phyloP scores from a whole-genome alignment of 2,113 vertebrate species.

The Jacana jacana region DNA sequence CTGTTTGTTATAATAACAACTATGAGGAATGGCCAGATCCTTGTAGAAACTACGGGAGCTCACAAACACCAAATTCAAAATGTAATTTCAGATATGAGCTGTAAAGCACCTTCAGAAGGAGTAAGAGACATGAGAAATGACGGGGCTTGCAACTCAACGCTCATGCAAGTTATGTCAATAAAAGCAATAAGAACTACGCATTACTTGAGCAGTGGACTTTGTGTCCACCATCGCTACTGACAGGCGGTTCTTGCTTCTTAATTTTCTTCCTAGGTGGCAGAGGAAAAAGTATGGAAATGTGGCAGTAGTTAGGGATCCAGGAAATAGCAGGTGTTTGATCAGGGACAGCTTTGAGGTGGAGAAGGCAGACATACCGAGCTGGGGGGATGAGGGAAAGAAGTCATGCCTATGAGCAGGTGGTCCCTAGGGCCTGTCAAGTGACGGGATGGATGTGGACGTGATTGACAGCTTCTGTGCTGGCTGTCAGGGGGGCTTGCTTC shows the following conservation, averaged over 20 bases:
- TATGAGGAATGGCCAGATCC: not conserved
- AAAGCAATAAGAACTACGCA: not conserved
- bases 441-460: conserved; percentile 51
- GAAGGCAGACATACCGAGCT: not conserved
- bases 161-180: not conserved
- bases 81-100: not conserved
- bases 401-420: conserved; percentile 51
- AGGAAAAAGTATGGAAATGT: not conserved
- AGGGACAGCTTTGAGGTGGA: conserved; percentile 33
- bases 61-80: not conserved
- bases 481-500: conserved; percentile 65
- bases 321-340: conserved; percentile 21
- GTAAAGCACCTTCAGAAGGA: not conserved
- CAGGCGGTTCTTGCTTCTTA: not conserved
- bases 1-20: not conserved
- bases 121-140: not conserved
- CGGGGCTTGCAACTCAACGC: accelerated
- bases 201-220: not conserved
- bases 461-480: conserved; percentile 66
- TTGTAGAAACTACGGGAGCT: not conserved
- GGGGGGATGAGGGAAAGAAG: conserved; percentile 17
- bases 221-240: not conserved
- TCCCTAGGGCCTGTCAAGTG: conserved; percentile 54
- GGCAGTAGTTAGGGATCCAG: not conserved
- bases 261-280: not conserved